Evolutionary conservation across 1,140 invertebrate genomes (phyloP).

Genomic region (Doryteuthis pealeii): DNA sequence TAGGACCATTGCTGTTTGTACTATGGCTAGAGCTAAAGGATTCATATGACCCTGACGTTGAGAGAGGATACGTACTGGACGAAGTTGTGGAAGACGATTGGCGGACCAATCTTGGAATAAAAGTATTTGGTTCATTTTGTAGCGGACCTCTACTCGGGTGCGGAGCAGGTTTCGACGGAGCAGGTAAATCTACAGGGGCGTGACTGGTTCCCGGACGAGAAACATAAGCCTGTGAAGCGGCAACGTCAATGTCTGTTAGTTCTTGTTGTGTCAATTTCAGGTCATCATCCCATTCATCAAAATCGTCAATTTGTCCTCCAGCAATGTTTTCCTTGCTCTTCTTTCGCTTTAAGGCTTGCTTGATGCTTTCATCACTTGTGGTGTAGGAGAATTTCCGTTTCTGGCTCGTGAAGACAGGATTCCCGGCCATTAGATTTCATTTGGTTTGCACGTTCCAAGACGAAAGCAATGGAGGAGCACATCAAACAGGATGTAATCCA

Average conservation of each 20-base stretch:
- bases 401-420: neutral
- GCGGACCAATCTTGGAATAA: neutral
- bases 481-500: too few species aligned
- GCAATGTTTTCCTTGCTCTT: neutral
- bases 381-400: neutral
- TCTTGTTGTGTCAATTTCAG: neutral
- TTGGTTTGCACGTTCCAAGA: too few species aligned
- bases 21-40: neutral
- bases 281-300: neutral
- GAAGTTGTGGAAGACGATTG: neutral
- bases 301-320: neutral
- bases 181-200: too few species aligned
- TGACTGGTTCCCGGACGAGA: too few species aligned
- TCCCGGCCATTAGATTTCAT: neutral
- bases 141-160: too few species aligned
- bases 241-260: neutral
- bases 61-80: neutral
- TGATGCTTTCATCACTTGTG: neutral
- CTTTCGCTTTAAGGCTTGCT: neutral
- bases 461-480: too few species aligned
- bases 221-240: neutral
- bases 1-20: neutral
- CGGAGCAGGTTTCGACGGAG: too few species aligned
- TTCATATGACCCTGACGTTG: neutral
- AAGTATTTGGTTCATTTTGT: too few species aligned